Conservation (phyloP, 1,140 invertebrate genomes). For the Drosophila hydei region DNA sequence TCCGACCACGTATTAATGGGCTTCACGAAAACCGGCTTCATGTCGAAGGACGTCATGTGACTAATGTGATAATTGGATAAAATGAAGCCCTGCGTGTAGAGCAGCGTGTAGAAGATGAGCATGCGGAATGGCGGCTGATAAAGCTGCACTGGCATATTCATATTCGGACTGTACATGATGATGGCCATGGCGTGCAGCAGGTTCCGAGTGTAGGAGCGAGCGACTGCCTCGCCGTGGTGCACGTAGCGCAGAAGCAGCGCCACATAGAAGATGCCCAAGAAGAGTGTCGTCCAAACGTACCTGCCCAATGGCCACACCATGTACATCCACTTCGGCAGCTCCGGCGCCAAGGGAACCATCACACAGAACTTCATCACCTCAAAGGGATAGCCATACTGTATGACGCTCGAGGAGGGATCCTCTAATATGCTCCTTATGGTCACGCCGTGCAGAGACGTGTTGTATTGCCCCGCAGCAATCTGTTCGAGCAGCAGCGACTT, state of each 20-base stretch:
- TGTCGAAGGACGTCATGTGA: constrained; percentile 72
- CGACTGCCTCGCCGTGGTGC: constrained; percentile 39
- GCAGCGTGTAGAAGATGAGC: constrained; percentile 58
- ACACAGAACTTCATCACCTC: constrained; percentile 64
- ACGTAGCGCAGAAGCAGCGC: constrained; percentile 62
- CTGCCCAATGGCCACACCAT: constrained; percentile 72
- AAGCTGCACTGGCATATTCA: constrained; percentile 65
- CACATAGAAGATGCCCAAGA: constrained; percentile 64
- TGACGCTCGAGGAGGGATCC: neutral
- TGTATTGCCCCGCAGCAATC: constrained; percentile 47
- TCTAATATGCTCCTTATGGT: constrained; percentile 18
- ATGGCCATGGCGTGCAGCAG: constrained; percentile 59
- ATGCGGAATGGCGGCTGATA: constrained; percentile 40
- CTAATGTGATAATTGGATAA: constrained; percentile 67
- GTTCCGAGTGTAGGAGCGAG: constrained; percentile 46
- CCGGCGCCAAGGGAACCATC: constrained; percentile 75
- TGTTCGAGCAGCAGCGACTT: constrained; percentile 38
- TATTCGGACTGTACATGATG: constrained; percentile 64
- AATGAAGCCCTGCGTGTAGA: constrained; percentile 66
- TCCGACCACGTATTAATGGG: constrained; percentile 63
- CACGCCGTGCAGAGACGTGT: constrained; percentile 60
- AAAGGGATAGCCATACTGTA: constrained; percentile 63
- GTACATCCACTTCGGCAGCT: constrained; percentile 77
- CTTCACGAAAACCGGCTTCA: constrained; percentile 72
- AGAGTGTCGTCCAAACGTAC: constrained; percentile 59